Evolutionary conservation across 2,113 vertebrate species (phyloP).

Genomic region (Caranx ignobilis): DNA sequence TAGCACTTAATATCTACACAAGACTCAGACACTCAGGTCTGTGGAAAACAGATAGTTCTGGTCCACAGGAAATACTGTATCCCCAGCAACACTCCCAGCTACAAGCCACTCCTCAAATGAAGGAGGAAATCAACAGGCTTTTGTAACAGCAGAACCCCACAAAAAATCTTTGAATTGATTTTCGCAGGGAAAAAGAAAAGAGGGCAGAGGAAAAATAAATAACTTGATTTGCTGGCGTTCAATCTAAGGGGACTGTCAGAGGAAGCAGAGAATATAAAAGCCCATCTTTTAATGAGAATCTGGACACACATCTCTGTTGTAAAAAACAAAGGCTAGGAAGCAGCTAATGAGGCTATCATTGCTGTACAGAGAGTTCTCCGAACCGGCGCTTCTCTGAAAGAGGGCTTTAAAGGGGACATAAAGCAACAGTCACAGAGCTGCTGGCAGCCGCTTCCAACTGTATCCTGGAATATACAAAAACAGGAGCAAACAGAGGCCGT

Average conservation of each 20-base stretch:
- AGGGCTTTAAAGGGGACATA: slow-evolving; percentile 78
- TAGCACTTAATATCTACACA: neutral
- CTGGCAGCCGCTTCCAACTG: slow-evolving; percentile 63
- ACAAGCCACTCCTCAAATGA: slow-evolving; percentile 46
- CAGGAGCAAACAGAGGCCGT: slow-evolving; percentile 15
- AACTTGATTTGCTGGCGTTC: slow-evolving; percentile 77
- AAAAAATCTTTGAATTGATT: slow-evolving; percentile 77
- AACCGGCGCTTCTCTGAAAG: slow-evolving; percentile 76
- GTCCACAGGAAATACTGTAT: slow-evolving; percentile 11
- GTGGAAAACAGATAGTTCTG: slow-evolving; percentile 12
- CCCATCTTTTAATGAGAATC: slow-evolving; percentile 84
- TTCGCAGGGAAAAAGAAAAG: slow-evolving; percentile 61
- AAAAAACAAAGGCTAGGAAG: slow-evolving; percentile 83
- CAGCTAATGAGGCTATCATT: slow-evolving; percentile 86
- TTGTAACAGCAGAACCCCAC: slow-evolving; percentile 45
- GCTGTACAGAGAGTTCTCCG: slow-evolving; percentile 76
- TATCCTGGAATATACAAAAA: slow-evolving; percentile 58
- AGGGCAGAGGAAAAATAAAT: slow-evolving; percentile 73
- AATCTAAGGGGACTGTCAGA: slow-evolving; percentile 79
- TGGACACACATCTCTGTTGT: slow-evolving; percentile 82
- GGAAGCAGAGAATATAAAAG: slow-evolving; percentile 74
- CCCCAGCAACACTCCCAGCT: slow-evolving; percentile 16
- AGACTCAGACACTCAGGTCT: neutral
- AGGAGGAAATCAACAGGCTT: slow-evolving; percentile 67
- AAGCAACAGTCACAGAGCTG: slow-evolving; percentile 74